Evolutionary conservation across 2,113 vertebrate genomes (phyloP).

Genomic region (Datnioides undecimradiatus): DNA sequence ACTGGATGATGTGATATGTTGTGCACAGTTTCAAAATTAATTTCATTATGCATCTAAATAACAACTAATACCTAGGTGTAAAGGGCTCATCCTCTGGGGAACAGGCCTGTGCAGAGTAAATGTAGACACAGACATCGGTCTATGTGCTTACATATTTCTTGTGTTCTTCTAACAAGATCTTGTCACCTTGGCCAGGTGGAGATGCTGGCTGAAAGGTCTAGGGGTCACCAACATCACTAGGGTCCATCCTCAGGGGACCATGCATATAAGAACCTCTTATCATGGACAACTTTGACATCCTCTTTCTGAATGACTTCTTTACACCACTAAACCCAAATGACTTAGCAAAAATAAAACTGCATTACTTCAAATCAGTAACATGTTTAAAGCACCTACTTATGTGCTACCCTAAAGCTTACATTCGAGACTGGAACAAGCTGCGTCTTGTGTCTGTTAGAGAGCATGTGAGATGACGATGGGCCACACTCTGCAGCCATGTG

Average conservation of each 20-base stretch:
- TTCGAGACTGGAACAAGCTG: neutral
- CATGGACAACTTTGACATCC: no score
- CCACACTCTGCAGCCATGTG: neutral
- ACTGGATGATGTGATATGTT: no score
- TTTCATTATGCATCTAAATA: neutral
- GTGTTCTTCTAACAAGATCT: neutral
- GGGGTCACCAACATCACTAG: neutral
- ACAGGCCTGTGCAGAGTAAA: neutral
- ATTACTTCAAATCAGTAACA: neutral
- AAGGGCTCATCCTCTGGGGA: neutral
- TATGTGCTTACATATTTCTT: neutral
- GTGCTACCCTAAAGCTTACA: neutral
- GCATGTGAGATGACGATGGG: neutral
- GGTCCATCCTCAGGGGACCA: neutral
- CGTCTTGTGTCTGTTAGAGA: conserved; percentile 4
- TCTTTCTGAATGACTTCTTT: neutral
- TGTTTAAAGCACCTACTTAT: no score
- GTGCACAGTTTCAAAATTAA: no score
- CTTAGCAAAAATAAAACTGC: no score
- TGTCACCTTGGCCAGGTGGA: neutral
- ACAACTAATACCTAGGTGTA: neutral
- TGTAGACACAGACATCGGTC: neutral
- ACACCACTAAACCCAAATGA: neutral
- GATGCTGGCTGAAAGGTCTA: neutral
- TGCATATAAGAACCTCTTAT: no score